These are phyloP conservation scores for Lepus americanus DNA, from an alignment of 2,113 vertebrate species.

Conservation along the genomic window DNA sequence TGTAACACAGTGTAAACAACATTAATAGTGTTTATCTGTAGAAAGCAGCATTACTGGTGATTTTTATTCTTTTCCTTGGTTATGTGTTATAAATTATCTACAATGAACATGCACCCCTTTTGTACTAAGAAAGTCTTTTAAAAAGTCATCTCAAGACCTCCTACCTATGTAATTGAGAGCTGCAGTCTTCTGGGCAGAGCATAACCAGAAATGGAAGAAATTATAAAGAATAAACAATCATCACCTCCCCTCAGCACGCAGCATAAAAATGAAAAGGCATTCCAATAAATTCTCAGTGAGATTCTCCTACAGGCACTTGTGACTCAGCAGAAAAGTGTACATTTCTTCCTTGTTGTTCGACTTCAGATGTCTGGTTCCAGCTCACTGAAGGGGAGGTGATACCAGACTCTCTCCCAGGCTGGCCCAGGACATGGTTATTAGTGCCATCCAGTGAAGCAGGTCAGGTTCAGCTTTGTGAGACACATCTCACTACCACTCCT, in stretches of 20 bases:
- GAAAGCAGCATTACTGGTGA: constrained; percentile 52
- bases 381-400: constrained; percentile 2
- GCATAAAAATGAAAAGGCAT: constrained; percentile 68
- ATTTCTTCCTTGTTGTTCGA: constrained; percentile 62
- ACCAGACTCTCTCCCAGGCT: background rate
- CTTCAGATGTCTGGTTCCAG: constrained; percentile 15
- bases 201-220: constrained; percentile 71
- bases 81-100: constrained; percentile 70
- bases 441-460: background rate
- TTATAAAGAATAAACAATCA: constrained; percentile 72
- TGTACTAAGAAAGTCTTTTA: constrained; percentile 58
- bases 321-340: constrained; percentile 47
- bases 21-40: constrained; percentile 50
- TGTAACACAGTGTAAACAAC: constrained; percentile 22
- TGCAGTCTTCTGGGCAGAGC: constrained; percentile 57
- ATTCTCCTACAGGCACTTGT: constrained; percentile 60
- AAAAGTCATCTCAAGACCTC: constrained; percentile 72
- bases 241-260: constrained; percentile 34
- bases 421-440: background rate
- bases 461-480: constrained; percentile 26
- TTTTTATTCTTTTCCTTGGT: constrained; percentile 64
- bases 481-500: background rate
- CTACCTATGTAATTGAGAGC: constrained; percentile 71
- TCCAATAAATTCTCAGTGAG: constrained; percentile 71
- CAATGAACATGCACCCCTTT: constrained; percentile 59